Base-by-base conservation (phyloP, 2,888 invertebrate genomes). In the Hedya salicella region DNA sequence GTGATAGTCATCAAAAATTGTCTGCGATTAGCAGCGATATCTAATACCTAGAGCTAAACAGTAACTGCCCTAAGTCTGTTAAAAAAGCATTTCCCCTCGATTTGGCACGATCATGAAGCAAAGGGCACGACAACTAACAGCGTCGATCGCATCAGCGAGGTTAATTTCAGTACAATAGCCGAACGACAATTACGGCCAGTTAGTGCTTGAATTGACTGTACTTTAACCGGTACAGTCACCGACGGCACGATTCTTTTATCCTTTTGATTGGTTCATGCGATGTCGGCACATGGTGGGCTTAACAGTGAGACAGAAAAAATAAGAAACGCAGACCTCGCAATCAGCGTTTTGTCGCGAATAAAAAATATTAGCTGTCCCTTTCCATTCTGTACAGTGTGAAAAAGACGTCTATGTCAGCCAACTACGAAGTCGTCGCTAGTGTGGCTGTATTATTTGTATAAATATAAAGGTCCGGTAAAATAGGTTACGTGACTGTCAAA, bases 131-230 rank as follows among this genome's bases (percentile, higher is more conserved):
- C 42, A n/a, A n/a, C n/a, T n/a, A n/a, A 30, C 3, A 19, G 8
- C 44, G 64, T 42, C 48, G 54, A 63, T 59, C 25, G 50, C 52
- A 59, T 52, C 64, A 36, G 30, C 19, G 19, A 46, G 59, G 64
- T 65, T 65, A 65, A 65, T 64, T 57, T 52, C 59, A 44, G 50
- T 62, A 65, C 64, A 64, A 64, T 56, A 56, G 57, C 64, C 53
- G 50, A 49, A 61, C 72, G 68, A 69, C 71, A 75, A 76, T 76
- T 75, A 76, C 70, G 70, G 67, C 54, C 72, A 69, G 71, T 75
- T 75, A 73, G 70, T 59, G 65, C 46, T 59, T 62, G 67, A 72
- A 72, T 72, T 72, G 73, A 72, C 72, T 73, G 72, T 71, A 63
- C 57, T 49, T 61, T 64, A 59, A 59, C 53, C 44, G 48, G 61